A percentile compares a stretch with the other conserved stretches of the same genome.
These are phyloP conservation scores for Pelobates fuscus DNA, from an alignment of 2,113 vertebrate species.

Conservation along the genomic window DNA sequence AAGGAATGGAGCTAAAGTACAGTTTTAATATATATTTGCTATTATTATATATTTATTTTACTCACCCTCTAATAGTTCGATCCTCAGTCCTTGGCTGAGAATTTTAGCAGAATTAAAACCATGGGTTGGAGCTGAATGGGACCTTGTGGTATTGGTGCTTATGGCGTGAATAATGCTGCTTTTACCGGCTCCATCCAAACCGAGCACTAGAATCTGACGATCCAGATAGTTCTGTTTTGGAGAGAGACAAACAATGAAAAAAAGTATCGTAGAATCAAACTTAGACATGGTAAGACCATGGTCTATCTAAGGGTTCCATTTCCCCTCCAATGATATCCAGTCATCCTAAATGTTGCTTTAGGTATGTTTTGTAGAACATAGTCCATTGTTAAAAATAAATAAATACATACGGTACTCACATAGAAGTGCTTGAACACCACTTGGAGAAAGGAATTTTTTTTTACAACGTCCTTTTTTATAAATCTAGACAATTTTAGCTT, in stretches of 20 bases:
- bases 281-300: background rate
- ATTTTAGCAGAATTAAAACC: conserved; percentile 87
- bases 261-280: background rate
- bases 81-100: conserved; percentile 68
- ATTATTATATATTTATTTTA: background rate
- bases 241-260: background rate
- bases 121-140: conserved; percentile 73
- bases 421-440: too few species aligned
- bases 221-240: conserved; percentile 63
- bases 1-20: too few species aligned
- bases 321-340: too few species aligned
- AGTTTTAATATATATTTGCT: too few species aligned
- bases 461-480: too few species aligned
- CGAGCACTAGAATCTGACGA: conserved; percentile 86
- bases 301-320: too few species aligned
- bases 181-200: conserved; percentile 87
- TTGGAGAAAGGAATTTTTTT: too few species aligned
- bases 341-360: too few species aligned
- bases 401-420: too few species aligned
- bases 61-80: conserved; percentile 90
- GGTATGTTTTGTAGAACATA: too few species aligned
- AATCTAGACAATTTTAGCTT: too few species aligned
- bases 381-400: too few species aligned
- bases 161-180: conserved; percentile 85
- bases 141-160: conserved; percentile 60